Evolutionary conservation across 2,888 invertebrate genomes (phyloP).

Genomic region (Parasteatoda lunata): DNA sequence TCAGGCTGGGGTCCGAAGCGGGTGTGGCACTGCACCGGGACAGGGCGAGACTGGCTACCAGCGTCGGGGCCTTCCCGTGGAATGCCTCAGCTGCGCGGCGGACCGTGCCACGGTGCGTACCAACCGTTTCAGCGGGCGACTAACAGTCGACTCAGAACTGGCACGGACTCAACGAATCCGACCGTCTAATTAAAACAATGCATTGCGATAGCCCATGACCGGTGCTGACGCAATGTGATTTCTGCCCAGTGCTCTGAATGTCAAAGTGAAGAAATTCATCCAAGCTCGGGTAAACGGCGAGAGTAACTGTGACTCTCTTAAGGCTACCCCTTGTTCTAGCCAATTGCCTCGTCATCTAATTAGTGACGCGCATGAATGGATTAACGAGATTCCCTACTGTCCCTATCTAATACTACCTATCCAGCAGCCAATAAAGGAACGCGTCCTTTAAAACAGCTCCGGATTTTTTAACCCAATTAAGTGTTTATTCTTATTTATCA

Average conservation of each 20-base stretch:
- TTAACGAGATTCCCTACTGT: conserved; percentile 66
- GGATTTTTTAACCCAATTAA: no score
- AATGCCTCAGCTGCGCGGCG: neutral
- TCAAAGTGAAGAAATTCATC: conserved; percentile 75
- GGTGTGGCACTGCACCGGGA: conserved; percentile 72
- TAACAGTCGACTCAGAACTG: neutral
- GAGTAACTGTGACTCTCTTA: no score
- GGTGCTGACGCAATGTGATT: conserved; percentile 76
- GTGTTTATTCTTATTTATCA: no score
- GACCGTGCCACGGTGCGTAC: neutral
- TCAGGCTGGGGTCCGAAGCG: conserved; percentile 78
- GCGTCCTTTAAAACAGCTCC: no score
- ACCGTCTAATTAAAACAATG: no score
- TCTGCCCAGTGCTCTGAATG: conserved; percentile 77
- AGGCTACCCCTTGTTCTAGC: no score
- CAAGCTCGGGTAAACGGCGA: conserved; percentile 75
- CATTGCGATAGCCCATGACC: conserved; percentile 73
- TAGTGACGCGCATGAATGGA: conserved; percentile 69
- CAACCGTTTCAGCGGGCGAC: neutral
- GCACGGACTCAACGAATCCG: no score
- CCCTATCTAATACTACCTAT: no score
- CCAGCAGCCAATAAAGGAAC: no score
- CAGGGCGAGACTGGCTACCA: conserved; percentile 71
- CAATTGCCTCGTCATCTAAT: conserved; percentile 63
- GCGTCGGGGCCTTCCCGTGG: neutral